phyloP scores from a whole-genome alignment of 2,797 vertebrate species.

The Chrysocyon brachyurus region DNA sequence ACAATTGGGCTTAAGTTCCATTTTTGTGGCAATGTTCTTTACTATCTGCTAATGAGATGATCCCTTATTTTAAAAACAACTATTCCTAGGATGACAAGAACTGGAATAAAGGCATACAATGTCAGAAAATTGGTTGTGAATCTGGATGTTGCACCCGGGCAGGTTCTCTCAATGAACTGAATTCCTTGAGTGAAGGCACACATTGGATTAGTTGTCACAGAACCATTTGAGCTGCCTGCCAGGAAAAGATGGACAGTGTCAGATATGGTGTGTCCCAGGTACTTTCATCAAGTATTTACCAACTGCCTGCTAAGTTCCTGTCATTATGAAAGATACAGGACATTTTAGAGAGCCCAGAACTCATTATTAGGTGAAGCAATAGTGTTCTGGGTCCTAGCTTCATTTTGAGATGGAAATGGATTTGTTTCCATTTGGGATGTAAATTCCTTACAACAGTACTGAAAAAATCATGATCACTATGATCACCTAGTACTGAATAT shows the following conservation, averaged over 20 bases:
- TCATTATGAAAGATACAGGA: background rate
- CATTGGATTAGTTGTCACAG: constrained; percentile 35
- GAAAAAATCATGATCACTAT: constrained; percentile 20
- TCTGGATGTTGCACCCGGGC: constrained; percentile 91
- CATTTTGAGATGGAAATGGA: background rate
- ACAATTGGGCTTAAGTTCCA: background rate
- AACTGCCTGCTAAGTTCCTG: background rate
- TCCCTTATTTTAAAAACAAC: constrained; percentile 96
- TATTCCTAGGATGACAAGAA: constrained; percentile 91
- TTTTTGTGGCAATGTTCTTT: constrained; percentile 13
- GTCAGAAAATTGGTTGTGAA: constrained; percentile 93
- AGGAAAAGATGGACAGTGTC: constrained; percentile 18
- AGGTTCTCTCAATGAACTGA: constrained; percentile 86
- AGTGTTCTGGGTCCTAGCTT: background rate
- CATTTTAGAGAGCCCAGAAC: background rate
- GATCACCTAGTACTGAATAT: background rate
- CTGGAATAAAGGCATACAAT: constrained; percentile 95
- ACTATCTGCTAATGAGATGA: constrained; percentile 89
- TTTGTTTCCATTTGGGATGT: background rate
- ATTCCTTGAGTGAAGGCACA: constrained; percentile 85
- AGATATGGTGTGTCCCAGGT: background rate
- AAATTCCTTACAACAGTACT: background rate
- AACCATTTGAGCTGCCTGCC: constrained; percentile 83
- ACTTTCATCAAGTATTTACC: constrained; percentile 27
- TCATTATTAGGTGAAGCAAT: background rate